phyloP scores from a whole-genome alignment of 2,888 invertebrate species.

The Andrena praecox region DNA sequence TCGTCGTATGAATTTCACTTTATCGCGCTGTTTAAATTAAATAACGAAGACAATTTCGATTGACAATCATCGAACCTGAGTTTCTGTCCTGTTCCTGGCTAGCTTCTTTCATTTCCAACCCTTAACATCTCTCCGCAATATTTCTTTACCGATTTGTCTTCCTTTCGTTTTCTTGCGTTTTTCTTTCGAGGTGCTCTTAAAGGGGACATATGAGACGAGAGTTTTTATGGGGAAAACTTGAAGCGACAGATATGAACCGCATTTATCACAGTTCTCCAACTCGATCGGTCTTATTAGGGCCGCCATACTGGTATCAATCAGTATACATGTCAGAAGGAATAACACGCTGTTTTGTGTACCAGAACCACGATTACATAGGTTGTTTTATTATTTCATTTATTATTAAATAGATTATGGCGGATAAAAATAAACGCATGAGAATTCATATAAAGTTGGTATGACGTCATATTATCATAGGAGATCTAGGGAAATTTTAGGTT shows the following conservation, averaged over 20 bases:
- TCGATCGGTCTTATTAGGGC: conserved; percentile 20
- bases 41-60: neutral
- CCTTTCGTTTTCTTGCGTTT: conserved; percentile 18
- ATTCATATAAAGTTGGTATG: conserved; percentile 24
- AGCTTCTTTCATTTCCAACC: conserved; percentile 23
- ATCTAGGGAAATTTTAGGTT: conserved; percentile 37
- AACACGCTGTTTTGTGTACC: neutral
- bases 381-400: neutral
- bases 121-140: conserved; percentile 1
- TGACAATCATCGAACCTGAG: conserved; percentile 1
- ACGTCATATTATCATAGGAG: conserved; percentile 5
- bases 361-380: neutral
- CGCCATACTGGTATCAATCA: conserved; percentile 15
- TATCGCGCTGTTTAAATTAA: neutral
- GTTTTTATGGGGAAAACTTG: conserved; percentile 48
- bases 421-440: conserved; percentile 21
- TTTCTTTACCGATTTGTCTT: conserved; percentile 31
- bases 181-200: neutral
- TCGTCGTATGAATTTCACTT: neutral
- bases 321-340: neutral
- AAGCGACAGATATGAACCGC: conserved; percentile 51
- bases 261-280: conserved; percentile 51
- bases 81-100: conserved; percentile 18
- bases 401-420: too few species aligned
- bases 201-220: conserved; percentile 46